These are phyloP conservation scores for Xerus rutilus DNA, from an alignment of 2,797 vertebrate genomes.

Conservation along the genomic window DNA sequence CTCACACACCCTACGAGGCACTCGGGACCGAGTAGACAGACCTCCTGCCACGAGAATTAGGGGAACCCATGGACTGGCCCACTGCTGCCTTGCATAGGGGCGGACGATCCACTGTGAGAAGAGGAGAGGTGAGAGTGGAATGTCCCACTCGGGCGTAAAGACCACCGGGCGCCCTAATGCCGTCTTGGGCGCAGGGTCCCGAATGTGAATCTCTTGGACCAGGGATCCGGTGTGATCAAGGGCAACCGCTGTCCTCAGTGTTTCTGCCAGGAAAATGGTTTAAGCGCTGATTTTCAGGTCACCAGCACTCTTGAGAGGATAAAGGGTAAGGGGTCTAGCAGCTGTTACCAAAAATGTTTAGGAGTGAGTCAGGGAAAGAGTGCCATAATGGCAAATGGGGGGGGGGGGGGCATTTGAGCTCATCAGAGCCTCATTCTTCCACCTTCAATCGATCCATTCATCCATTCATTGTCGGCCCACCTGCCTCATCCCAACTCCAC, in stretches of 20 bases:
- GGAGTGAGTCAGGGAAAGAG: not conserved
- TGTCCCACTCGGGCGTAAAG: not conserved
- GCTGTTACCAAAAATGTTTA: constrained; percentile 49
- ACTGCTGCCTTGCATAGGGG: not conserved
- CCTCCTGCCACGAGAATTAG: constrained; percentile 1
- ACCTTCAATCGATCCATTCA: not conserved
- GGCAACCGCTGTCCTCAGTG: not conserved
- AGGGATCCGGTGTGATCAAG: not conserved
- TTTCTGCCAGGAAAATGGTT: constrained; percentile 15
- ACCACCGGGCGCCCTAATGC: not conserved
- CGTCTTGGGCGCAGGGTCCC: not conserved
- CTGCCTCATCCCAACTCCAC: not conserved
- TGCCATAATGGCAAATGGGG: not conserved
- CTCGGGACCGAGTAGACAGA: not conserved
- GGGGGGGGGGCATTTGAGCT: not conserved
- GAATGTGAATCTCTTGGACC: not conserved
- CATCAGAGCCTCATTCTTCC: not conserved
- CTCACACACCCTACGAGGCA: not conserved
- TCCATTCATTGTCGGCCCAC: not conserved
- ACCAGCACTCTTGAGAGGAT: not conserved
- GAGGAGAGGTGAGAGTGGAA: not conserved
- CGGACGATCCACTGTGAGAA: not conserved
- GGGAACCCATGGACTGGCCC: not conserved
- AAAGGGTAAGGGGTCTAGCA: not conserved
- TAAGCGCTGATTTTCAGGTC: not conserved